A percentile compares a stretch with the other conserved stretches of the same genome.
phyloP scores from a whole-genome alignment of 2,113 vertebrate genomes.

The Sinocyclocheilus grahami region DNA sequence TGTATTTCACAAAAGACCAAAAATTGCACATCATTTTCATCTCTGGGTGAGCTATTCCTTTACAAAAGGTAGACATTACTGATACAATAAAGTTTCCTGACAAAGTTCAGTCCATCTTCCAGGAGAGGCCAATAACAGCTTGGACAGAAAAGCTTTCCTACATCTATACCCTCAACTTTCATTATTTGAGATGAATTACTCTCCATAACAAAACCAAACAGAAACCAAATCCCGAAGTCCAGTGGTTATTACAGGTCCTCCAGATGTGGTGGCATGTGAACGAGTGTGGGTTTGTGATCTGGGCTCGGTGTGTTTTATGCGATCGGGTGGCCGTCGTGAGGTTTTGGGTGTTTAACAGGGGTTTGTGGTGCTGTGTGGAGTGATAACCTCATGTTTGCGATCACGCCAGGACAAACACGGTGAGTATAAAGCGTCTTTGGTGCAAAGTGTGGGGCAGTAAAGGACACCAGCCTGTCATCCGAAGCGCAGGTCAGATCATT shows the following conservation, averaged over 20 bases:
- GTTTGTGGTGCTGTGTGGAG: constrained; percentile 29
- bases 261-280: constrained; percentile 17
- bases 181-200: background rate
- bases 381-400: constrained; percentile 49
- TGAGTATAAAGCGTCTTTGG: constrained; percentile 34
- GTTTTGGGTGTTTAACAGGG: constrained; percentile 39
- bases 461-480: constrained; percentile 13
- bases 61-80: background rate
- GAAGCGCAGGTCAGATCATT: constrained; percentile 1
- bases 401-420: constrained; percentile 28
- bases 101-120: background rate
- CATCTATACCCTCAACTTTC: background rate
- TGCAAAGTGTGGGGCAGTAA: constrained; percentile 45
- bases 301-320: constrained; percentile 17
- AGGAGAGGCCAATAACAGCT: background rate
- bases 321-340: constrained; percentile 17
- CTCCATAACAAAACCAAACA: background rate
- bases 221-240: background rate
- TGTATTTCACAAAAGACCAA: background rate
- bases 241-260: background rate
- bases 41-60: background rate
- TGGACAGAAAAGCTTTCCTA: background rate
- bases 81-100: background rate
- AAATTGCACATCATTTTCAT: background rate
- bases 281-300: constrained; percentile 34